Evolutionary conservation across 2,888 invertebrate genomes (phyloP).

Genomic region (Volucella inflata): DNA sequence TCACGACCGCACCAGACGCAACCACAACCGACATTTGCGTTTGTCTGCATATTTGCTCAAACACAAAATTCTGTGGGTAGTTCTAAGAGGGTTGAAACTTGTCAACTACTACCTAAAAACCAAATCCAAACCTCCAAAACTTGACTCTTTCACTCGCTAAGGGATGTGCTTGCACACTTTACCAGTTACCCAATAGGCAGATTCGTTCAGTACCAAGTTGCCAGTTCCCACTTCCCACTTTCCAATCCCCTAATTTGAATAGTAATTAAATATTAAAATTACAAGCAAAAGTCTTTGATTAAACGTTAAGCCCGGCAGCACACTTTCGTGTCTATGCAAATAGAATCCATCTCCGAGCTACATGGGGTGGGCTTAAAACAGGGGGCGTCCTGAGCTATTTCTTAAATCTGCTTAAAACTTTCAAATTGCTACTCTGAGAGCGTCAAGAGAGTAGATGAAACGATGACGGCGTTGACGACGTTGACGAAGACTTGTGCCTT

Average conservation of each 20-base stretch:
- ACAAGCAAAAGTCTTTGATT: slow-evolving; percentile 76
- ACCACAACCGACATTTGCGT: slow-evolving; percentile 69
- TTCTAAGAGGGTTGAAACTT: slow-evolving; percentile 20
- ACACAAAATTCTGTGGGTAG: slow-evolving; percentile 57
- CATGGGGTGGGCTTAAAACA: slow-evolving; percentile 49
- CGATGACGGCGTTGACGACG: slow-evolving; percentile 12
- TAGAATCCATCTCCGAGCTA: slow-evolving; percentile 25
- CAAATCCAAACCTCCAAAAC: neutral
- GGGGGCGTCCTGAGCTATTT: slow-evolving; percentile 44
- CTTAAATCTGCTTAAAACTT: slow-evolving; percentile 73
- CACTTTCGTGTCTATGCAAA: slow-evolving; percentile 66
- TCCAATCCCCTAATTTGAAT: slow-evolving; percentile 74
- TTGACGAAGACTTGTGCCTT: slow-evolving; percentile 48
- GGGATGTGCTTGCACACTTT: slow-evolving; percentile 21
- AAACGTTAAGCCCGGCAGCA: slow-evolving; percentile 72
- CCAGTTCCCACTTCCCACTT: slow-evolving; percentile 32
- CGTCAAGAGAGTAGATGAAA: slow-evolving; percentile 39
- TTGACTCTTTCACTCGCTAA: neutral
- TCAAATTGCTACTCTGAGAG: slow-evolving; percentile 69
- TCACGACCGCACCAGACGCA: slow-evolving; percentile 73
- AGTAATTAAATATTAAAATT: slow-evolving; percentile 75
- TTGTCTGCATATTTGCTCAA: slow-evolving; percentile 72
- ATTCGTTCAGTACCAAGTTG: too few relatives aligned
- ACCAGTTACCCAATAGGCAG: too few relatives aligned
- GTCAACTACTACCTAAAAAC: too few relatives aligned